These are phyloP conservation scores for Parapsyche elsis DNA, from an alignment of 1,140 invertebrate species.

Conservation along the genomic window DNA sequence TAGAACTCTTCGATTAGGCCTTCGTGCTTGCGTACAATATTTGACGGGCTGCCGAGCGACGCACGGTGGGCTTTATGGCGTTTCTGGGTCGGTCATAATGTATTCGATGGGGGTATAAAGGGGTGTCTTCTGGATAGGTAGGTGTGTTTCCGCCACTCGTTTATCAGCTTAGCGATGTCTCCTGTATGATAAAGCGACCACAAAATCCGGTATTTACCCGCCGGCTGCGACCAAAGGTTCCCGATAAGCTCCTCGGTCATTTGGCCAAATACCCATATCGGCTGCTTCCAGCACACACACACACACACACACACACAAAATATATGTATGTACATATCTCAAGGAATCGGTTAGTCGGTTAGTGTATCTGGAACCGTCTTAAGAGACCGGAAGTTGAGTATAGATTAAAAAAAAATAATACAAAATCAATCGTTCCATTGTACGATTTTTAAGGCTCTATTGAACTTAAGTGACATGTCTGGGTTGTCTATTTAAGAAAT, in stretches of 20 bases:
- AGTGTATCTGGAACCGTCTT: not conserved
- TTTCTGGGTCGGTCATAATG: not conserved
- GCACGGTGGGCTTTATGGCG: not conserved
- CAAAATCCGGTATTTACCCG: slow-evolving; percentile 40
- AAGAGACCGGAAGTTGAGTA: no score
- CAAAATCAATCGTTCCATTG: no score
- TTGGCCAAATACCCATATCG: slow-evolving; percentile 36
- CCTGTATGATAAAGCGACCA: slow-evolving; percentile 39
- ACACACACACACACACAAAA: not conserved
- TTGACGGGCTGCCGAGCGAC: not conserved
- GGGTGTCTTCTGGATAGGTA: not conserved
- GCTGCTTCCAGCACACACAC: slow-evolving; percentile 13
- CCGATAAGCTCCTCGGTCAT: slow-evolving; percentile 36
- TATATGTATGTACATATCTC: no score
- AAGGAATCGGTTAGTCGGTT: no score
- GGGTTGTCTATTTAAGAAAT: not conserved
- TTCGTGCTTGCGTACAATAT: not conserved
- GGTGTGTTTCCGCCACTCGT: slow-evolving; percentile 9
- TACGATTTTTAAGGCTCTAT: no score
- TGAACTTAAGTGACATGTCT: no score
- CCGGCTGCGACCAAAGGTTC: slow-evolving; percentile 4
- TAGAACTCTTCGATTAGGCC: no score
- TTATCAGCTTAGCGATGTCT: slow-evolving; percentile 45
- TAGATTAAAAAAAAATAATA: no score
- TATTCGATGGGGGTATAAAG: no score